Conservation (phyloP, 2,888 invertebrate genomes). For the Torymus texanus region DNA sequence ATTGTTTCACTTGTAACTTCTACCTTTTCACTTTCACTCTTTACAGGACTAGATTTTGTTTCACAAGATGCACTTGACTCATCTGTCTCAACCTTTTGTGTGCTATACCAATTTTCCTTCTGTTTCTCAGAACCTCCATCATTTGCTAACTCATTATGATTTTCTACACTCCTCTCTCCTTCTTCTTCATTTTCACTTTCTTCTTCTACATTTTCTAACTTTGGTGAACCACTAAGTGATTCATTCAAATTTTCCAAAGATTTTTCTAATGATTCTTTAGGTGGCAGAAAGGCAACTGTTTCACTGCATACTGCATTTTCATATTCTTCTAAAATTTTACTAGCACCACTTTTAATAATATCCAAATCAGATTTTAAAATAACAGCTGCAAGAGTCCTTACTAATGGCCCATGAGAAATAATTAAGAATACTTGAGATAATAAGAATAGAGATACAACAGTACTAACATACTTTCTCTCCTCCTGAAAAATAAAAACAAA, state of each 20-base stretch:
- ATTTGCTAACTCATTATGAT: constrained; percentile 29
- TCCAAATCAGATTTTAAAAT: constrained; percentile 89
- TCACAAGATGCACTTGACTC: constrained; percentile 61
- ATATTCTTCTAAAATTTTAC: constrained; percentile 82
- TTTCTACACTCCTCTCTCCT: constrained; percentile 34
- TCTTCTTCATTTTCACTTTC: constrained; percentile 45
- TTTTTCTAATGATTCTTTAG: constrained; percentile 85
- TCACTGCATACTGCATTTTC: constrained; percentile 75
- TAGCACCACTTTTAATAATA: constrained; percentile 83
- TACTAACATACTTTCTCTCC: constrained; percentile 78
- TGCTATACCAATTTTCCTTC: constrained; percentile 32
- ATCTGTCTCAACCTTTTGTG: constrained; percentile 45
- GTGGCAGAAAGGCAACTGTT: constrained; percentile 82
- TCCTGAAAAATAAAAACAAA: constrained; percentile 62
- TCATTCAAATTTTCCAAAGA: constrained; percentile 79
- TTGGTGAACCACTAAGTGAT: constrained; percentile 54
- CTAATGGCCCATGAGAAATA: constrained; percentile 92
- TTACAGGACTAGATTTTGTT: constrained; percentile 42
- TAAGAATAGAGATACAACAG: constrained; percentile 92
- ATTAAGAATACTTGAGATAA: constrained; percentile 97
- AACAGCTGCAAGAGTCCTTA: constrained; percentile 92
- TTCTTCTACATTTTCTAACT: constrained; percentile 57
- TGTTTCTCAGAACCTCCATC: constrained; percentile 30
- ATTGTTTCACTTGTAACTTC: constrained; percentile 56
- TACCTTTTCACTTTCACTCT: constrained; percentile 43